Evolutionary conservation across 2,888 invertebrate species (phyloP).

Genomic region (Rhagonycha lutea): DNA sequence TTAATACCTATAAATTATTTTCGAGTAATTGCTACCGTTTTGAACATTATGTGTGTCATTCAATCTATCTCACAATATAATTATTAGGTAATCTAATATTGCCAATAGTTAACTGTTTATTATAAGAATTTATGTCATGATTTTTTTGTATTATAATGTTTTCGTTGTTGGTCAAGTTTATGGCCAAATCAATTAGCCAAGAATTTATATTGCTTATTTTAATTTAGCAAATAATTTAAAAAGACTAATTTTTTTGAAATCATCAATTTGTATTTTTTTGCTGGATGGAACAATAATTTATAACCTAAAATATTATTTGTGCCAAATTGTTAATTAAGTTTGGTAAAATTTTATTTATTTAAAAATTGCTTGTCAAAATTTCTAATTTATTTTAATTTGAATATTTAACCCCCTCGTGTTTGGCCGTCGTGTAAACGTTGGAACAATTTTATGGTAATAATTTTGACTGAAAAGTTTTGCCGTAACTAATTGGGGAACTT

Average conservation of each 20-base stretch:
- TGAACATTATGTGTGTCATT: not conserved
- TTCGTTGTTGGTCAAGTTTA: constrained; percentile 13
- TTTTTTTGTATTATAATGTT: constrained; percentile 5
- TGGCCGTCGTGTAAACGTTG: not conserved
- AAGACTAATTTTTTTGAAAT: not conserved
- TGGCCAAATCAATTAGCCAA: constrained; percentile 16
- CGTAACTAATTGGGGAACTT: not conserved
- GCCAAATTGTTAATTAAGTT: not conserved
- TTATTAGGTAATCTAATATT: not conserved
- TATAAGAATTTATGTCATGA: constrained; percentile 11
- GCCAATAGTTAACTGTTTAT: constrained; percentile 2
- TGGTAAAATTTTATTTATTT: not conserved
- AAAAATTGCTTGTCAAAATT: not conserved
- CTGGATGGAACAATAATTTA: not conserved
- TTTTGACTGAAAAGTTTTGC: not conserved
- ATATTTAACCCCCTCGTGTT: not conserved
- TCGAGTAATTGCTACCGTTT: not conserved
- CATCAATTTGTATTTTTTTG: not conserved
- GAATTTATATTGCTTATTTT: constrained; percentile 17
- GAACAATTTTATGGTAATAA: not conserved
- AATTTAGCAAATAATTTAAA: not conserved
- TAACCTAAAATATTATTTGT: not conserved
- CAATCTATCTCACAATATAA: not conserved
- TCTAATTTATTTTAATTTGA: not conserved
- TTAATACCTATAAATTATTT: not conserved